Evolutionary conservation across 2,888 invertebrate genomes (phyloP), one percentile per base, ranked within the genome.

Genomic region (Habrosyne pyritoides): DNA sequence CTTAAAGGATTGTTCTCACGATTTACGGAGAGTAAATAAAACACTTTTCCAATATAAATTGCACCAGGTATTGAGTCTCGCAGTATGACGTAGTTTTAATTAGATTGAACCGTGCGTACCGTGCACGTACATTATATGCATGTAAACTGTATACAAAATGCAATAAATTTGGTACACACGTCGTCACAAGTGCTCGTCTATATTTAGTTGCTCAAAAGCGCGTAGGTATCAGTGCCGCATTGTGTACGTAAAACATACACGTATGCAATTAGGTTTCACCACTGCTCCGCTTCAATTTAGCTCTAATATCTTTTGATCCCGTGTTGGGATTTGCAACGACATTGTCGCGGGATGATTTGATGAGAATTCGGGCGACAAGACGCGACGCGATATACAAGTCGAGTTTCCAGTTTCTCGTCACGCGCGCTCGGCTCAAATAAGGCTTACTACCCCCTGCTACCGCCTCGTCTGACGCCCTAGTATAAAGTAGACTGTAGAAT

Each of bases 331-430:
- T 88, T 89, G 86, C 86, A 79, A 79, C 85, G 79, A 87, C 89
- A 89, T 86, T 90, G 89, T 88, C 86, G 86, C 82, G 83, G 81
- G 82, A 86, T 89, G 87, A 87, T 90, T 89, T 90, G 91, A 91
- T 89, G 91, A 89, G 90, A 90, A 89, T 87, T 87, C 84, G 81
- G 84, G 81, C 76, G 83, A 76, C 81, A 83, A 86, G 84, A 86
- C 84, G 77, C 82, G 82, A 77, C 82, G 77, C 84, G 83, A 83
- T 83, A 86, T 81, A 89, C 86, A 84, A 85, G 86, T 73, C 75
- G 73, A 79, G 86, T 81, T 90, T 89, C 85, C 83, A 87, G 87
- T 91, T 91, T 91, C 91, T 79, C 77, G 91, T 91, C 91, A 91
- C 91, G 91, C 89, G 85, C 90, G 81, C 82, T 68, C 77, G 86